These are phyloP conservation scores for Taenaris catops DNA, from an alignment of 2,888 invertebrate genomes.

Conservation along the genomic window DNA sequence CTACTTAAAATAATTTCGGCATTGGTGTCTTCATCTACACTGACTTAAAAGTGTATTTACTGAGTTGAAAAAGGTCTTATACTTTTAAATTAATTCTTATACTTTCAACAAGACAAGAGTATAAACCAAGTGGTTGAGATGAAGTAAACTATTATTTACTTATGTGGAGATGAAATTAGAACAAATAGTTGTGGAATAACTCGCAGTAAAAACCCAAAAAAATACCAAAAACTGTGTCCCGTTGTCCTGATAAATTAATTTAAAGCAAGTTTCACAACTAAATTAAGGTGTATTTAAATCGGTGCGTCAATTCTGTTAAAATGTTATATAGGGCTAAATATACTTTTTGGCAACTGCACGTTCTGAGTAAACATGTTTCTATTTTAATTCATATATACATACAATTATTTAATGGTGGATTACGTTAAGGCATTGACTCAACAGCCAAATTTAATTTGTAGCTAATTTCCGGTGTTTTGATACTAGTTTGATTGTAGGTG, in stretches of 20 bases:
- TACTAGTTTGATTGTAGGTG: constrained; percentile 20
- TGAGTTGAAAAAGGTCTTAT: too few species aligned
- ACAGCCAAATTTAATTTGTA: constrained; percentile 16
- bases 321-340: constrained; percentile 4
- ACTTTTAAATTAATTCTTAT: too few species aligned
- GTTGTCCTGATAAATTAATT: too few species aligned
- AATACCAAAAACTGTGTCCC: too few species aligned
- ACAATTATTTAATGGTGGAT: constrained; percentile 12
- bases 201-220: too few species aligned
- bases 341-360: constrained; percentile 18
- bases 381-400: constrained; percentile 14
- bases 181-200: too few species aligned
- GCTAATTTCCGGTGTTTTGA: constrained; percentile 20
- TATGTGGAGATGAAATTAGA: too few species aligned
- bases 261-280: not conserved
- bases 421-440: constrained; percentile 12
- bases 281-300: not conserved
- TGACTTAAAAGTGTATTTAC: too few species aligned
- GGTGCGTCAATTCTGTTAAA: constrained; percentile 1
- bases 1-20: too few species aligned
- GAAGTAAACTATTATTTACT: too few species aligned
- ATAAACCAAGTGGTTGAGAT: too few species aligned
- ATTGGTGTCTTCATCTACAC: too few species aligned
- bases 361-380: constrained; percentile 13
- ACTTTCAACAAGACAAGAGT: not conserved